phyloP scores from a whole-genome alignment of 1,140 invertebrate species.

The Orius insidiosus region DNA sequence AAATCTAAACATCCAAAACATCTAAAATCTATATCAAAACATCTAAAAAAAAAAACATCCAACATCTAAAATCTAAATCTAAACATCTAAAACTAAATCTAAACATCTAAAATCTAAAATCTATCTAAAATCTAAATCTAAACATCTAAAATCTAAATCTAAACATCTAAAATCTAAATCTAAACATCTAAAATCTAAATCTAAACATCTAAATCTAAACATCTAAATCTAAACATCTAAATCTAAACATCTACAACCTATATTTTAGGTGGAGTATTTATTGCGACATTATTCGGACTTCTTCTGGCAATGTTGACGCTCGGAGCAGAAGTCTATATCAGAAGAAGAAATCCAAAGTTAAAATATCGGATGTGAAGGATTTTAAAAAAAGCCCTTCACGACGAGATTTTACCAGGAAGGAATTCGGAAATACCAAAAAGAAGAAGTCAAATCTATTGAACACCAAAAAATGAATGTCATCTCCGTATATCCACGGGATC shows the following conservation, averaged over 20 bases:
- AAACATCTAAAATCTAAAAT: no score
- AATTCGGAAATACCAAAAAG: conserved; percentile 4
- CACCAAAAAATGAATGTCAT: neutral
- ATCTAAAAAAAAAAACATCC: no score
- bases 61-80: no score
- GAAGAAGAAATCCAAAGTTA: conserved; percentile 30
- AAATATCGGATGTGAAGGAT: neutral
- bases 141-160: no score
- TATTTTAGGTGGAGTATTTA: conserved; percentile 64
- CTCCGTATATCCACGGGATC: conserved; percentile 9
- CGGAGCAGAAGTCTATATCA: conserved; percentile 65
- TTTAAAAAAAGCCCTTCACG: neutral
- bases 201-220: no score
- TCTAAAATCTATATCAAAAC: no score
- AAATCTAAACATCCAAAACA: no score
- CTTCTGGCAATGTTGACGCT: conserved; percentile 65
- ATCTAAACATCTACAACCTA: neutral
- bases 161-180: no score
- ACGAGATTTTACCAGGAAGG: conserved; percentile 6
- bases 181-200: no score
- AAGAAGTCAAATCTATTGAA: conserved; percentile 7
- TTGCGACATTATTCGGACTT: conserved; percentile 68
- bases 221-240: no score
- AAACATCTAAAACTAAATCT: no score
- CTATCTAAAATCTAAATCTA: no score